phyloP scores from a whole-genome alignment of 2,888 invertebrate species.

The Drosophila subquinaria region DNA sequence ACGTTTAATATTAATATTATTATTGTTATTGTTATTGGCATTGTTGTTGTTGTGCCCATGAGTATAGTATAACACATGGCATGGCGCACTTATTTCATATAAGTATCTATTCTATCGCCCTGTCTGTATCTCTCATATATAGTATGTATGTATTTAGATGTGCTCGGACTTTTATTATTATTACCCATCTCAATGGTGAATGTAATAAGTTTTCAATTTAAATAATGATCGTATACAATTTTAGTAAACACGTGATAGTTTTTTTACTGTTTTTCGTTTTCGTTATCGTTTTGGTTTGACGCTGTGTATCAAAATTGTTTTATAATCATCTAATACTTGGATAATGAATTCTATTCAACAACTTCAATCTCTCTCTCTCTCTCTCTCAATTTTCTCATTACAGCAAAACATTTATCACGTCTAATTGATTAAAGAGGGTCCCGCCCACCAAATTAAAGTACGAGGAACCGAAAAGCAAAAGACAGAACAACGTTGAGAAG shows the following conservation, averaged over 20 bases:
- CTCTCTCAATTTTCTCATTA: conserved; percentile 33
- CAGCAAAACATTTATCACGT: conserved; percentile 39
- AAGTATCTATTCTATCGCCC: not conserved
- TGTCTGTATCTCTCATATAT: not conserved
- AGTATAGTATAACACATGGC: conserved; percentile 38
- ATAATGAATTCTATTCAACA: conserved; percentile 43
- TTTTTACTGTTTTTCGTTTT: conserved; percentile 2
- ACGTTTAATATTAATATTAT: conserved; percentile 46
- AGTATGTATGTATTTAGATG: not conserved
- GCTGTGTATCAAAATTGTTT: conserved; percentile 30
- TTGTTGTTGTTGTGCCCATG: conserved; percentile 38
- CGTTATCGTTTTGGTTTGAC: conserved; percentile 16
- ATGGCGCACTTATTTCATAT: conserved; percentile 32
- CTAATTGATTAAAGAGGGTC: conserved; percentile 31
- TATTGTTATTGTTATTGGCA: conserved; percentile 42
- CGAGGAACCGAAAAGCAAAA: conserved; percentile 1
- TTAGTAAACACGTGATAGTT: conserved; percentile 23
- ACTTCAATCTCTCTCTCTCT: conserved; percentile 16
- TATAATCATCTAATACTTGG: conserved; percentile 4
- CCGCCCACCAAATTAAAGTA: not conserved
- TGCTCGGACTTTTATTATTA: conserved; percentile 28
- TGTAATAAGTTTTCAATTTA: conserved; percentile 51
- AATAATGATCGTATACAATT: conserved; percentile 35
- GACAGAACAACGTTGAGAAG: conserved; percentile 2
- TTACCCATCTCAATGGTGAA: conserved; percentile 35